These are phyloP conservation scores for Nebria brevicollis DNA, from an alignment of 2,888 invertebrate genomes.

Conservation along the genomic window DNA sequence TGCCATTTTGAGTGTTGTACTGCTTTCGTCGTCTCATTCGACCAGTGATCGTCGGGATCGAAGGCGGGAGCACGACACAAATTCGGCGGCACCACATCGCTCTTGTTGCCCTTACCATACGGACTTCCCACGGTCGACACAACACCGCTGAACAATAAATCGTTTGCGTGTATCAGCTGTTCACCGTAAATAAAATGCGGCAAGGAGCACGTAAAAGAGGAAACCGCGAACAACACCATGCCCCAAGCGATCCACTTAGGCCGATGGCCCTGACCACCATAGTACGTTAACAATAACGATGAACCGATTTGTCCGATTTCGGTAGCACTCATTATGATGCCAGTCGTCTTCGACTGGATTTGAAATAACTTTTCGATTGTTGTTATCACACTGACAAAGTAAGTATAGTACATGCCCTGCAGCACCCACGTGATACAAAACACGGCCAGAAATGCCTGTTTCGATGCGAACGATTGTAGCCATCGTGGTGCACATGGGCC, in stretches of 20 bases:
- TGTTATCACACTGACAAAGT: constrained; percentile 93
- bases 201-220: constrained; percentile 86
- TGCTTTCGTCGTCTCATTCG: constrained; percentile 30
- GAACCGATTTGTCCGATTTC: constrained; percentile 95
- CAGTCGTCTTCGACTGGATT: constrained; percentile 91
- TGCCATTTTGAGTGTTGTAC: constrained; percentile 11
- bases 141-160: constrained; percentile 60
- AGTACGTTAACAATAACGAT: constrained; percentile 86
- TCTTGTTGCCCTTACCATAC: constrained; percentile 50
- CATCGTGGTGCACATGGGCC: constrained; percentile 81
- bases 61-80: constrained; percentile 57
- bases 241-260: constrained; percentile 95
- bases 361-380: constrained; percentile 93
- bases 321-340: constrained; percentile 88
- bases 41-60: constrained; percentile 46
- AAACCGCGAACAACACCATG: constrained; percentile 87
- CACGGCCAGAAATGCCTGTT: constrained; percentile 87
- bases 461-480: constrained; percentile 84
- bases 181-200: constrained; percentile 89
- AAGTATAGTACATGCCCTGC: constrained; percentile 93
- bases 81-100: constrained; percentile 60
- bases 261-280: constrained; percentile 90
- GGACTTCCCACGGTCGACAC: constrained; percentile 53
- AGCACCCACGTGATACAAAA: constrained; percentile 86
- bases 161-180: constrained; percentile 71